Conservation (phyloP, 92 coral and sea anemone genomes). For the Umimayanthus chanpuru region DNA sequence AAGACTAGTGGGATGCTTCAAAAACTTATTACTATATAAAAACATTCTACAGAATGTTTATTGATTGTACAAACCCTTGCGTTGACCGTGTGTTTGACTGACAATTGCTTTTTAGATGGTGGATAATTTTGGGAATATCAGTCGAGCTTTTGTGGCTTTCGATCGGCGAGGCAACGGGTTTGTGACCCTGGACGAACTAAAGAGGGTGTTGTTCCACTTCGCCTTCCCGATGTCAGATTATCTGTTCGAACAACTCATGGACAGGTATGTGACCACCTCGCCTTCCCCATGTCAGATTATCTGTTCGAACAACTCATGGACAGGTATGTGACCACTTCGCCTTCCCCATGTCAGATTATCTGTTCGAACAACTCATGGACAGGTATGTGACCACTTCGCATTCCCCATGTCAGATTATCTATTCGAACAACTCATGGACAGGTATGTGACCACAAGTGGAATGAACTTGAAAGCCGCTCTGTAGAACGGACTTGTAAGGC, state of each 20-base stretch:
- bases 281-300: conserved; percentile 86
- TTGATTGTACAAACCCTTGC: too few species aligned
- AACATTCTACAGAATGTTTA: background rate
- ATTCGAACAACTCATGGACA: conserved; percentile 80
- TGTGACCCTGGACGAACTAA: conserved; percentile 88
- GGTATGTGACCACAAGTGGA: conserved; percentile 51
- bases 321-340: conserved; percentile 74
- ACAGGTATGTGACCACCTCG: conserved; percentile 72
- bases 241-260: conserved; percentile 81
- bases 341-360: conserved; percentile 84
- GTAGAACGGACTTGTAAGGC: background rate
- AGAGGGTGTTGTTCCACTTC: conserved; percentile 82
- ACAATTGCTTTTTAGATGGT: conserved; percentile 57
- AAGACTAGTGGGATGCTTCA: too few species aligned
- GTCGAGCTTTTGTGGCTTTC: conserved; percentile 89
- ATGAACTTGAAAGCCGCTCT: background rate
- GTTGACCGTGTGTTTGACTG: background rate
- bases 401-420: conserved; percentile 88
- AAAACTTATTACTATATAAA: background rate
- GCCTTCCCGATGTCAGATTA: conserved; percentile 90
- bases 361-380: conserved; percentile 82
- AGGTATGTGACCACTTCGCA: conserved; percentile 92
- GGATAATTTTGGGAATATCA: conserved; percentile 79
- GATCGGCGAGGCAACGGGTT: conserved; percentile 90
- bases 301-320: conserved; percentile 82